Evolutionary conservation across 2,797 vertebrate species (phyloP), one percentile per base, ranked within the genome.

Genomic region (Balearica regulorum): DNA sequence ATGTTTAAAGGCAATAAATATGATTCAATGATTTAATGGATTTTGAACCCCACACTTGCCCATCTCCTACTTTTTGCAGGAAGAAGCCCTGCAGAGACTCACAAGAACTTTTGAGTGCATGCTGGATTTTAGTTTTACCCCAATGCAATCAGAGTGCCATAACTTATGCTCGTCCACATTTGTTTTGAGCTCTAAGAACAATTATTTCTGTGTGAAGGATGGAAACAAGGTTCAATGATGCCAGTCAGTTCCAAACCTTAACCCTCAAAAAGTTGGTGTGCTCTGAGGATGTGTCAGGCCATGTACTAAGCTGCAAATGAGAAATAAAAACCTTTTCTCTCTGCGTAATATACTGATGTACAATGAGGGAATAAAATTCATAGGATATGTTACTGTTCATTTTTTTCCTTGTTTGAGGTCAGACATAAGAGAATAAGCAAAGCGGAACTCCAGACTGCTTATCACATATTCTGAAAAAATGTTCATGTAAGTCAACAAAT

Each of bases 191-290:
- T 72, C 54, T 29, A 39, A 51, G 10, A 51, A 10, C 13, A 33
- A 15, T 51, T 69, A 20, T 48, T 77, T 87, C 9, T 10, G 4
- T 26, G 24, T 35, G 44, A 69, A 83, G 54, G 72, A 65, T 33
- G 24, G 8, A 61, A 65, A 33, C 3, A 35, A 83, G 6, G 12
- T 33, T 64, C 44, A 31, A 5, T 54, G 49, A 25, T 29, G 6
- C 6, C 41, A 66, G 12, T 2, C 33, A 75, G 3, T 35, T 76
- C 16, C 41, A 69, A 60, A 20, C 13, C 54, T 43, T 24, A n/a
- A 37, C 35, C 53, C 21, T 77, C 28, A 4, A 5, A 9, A 87
- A 76, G 24, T 48, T 2, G 3, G 10, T 0, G 3, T 7, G 48
- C 33, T 80, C 35, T 22, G 55, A 66, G 73, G 43, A 44, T 24